Base-by-base conservation (phyloP, 2,797 vertebrate species). In the Pangasius larnaudii region DNA sequence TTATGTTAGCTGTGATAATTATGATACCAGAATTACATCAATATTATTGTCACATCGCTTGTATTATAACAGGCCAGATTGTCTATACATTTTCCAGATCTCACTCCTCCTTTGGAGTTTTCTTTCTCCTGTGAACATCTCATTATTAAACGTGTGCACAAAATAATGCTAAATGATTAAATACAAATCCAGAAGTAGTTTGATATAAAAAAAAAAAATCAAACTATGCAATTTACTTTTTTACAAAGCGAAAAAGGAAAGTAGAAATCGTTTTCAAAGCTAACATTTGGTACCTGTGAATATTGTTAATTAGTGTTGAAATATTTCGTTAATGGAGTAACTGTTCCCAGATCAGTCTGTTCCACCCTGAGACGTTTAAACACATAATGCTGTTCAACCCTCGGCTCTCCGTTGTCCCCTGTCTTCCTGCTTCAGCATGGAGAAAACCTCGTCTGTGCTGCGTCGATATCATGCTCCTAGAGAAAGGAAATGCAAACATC, bases 391-490 rank as follows among this genome's bases (percentile, higher is more conserved):
- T 46, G 49, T n/a, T 78, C 27, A 19, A 56, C 24, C 10, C 36
- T 82, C 4, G n/a, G 53, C n/a, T 72, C 16, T 51, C 72, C 6
- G 14, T 72, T 30, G 30, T 39, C 53, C 30, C 67, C 18, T 18
- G 27, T 13, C 14, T 33, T 51, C 13, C 51, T 39, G 61, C 71
- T 69, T 91, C 80, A 90, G 24, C 49, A 74, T 3, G 85, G 77
- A 24, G 75, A 92, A 92, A 97, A 96, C 75, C 63, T 95, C 59
- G 92, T 90, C 91, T 97, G 97, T 8, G 94, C 94, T 58, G 96
- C 94, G 89, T 98, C 97, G 1, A 95, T 85, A 9, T 98, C 97
- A 0, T 97, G 97, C 59, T 99, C 98, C 98, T 99, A 77, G 88
- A 89, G 4, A 36, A 67, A 46, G 27, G 30, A 71, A 46, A 10